Evolutionary conservation across 2,113 vertebrate genomes (phyloP).

Genomic region (Crotophaga sulcirostris): DNA sequence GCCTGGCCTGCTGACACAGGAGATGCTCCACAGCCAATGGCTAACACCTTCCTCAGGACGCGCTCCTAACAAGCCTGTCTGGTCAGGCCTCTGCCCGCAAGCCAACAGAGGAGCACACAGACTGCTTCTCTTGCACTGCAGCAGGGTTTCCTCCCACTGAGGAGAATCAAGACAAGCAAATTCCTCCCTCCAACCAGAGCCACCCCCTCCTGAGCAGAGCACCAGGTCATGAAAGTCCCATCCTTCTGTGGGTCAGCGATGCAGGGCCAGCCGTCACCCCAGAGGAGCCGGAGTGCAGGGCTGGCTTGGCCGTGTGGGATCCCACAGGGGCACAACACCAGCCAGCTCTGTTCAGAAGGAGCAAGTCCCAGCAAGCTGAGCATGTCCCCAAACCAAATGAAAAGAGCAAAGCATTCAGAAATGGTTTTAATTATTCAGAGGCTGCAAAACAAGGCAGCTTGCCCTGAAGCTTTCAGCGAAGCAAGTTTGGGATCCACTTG

Average conservation of each 20-base stretch:
- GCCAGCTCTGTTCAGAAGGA: background rate
- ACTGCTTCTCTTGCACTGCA: background rate
- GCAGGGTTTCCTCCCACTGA: background rate
- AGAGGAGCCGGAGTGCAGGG: background rate
- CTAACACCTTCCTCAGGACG: rapidly evolving
- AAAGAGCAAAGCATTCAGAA: slow-evolving; percentile 18
- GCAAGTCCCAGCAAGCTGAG: slow-evolving; percentile 38
- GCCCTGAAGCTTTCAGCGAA: background rate
- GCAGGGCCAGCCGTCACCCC: background rate
- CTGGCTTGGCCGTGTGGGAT: background rate
- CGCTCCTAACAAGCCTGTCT: background rate
- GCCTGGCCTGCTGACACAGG: background rate
- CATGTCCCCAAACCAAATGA: background rate
- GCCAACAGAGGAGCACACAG: background rate
- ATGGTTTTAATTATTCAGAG: slow-evolving; percentile 50
- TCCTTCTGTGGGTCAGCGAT: background rate
- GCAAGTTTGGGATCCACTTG: background rate
- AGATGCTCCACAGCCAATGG: rapidly evolving
- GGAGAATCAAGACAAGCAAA: background rate
- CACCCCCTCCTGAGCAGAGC: background rate
- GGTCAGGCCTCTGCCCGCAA: background rate
- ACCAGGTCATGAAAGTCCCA: background rate
- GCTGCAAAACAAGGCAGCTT: slow-evolving; percentile 25
- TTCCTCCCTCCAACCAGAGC: background rate
- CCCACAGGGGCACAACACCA: background rate